A percentile compares a stretch with the other conserved stretches of the same genome.
Evolutionary conservation across 2,888 invertebrate species (phyloP).

Genomic region (Euspilapteryx auroguttella): DNA sequence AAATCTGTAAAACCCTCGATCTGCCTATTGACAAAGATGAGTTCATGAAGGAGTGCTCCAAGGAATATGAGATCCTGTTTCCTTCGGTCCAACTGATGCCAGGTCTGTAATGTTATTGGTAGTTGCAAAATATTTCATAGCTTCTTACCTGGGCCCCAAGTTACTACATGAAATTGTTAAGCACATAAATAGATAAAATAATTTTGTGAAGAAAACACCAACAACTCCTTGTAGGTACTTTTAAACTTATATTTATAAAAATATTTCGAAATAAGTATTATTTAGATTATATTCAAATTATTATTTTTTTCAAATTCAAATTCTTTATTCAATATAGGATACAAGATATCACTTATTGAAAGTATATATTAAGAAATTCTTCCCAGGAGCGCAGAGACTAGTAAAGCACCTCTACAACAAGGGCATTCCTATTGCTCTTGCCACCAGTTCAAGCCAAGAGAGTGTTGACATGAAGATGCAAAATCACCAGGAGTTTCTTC

Average conservation of each 20-base stretch:
- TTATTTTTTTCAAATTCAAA: too few relatives aligned
- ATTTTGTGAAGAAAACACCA: too few relatives aligned
- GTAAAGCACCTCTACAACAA: slow-evolving; percentile 73
- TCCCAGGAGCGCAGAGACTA: slow-evolving; percentile 72
- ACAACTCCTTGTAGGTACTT: not conserved
- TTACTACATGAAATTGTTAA: too few relatives aligned
- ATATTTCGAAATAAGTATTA: not conserved
- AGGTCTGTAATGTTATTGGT: slow-evolving; percentile 63
- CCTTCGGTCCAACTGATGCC: slow-evolving; percentile 67
- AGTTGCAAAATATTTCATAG: too few relatives aligned
- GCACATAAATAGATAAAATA: too few relatives aligned
- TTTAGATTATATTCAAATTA: not conserved
- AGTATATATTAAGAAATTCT: slow-evolving; percentile 1
- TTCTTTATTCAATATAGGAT: too few relatives aligned
- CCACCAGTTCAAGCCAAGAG: slow-evolving; percentile 78
- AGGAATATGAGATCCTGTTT: slow-evolving; percentile 60
- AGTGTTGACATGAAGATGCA: slow-evolving; percentile 72
- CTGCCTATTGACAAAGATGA: slow-evolving; percentile 68
- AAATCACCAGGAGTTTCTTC: slow-evolving; percentile 66
- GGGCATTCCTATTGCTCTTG: slow-evolving; percentile 80
- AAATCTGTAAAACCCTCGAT: slow-evolving; percentile 58
- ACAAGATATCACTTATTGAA: too few relatives aligned
- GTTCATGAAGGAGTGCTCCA: slow-evolving; percentile 59
- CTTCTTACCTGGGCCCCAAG: too few relatives aligned
- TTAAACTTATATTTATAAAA: not conserved